Evolutionary conservation across 2,113 vertebrate genomes (phyloP).

Genomic region (Thalassarche chlororhynchos): DNA sequence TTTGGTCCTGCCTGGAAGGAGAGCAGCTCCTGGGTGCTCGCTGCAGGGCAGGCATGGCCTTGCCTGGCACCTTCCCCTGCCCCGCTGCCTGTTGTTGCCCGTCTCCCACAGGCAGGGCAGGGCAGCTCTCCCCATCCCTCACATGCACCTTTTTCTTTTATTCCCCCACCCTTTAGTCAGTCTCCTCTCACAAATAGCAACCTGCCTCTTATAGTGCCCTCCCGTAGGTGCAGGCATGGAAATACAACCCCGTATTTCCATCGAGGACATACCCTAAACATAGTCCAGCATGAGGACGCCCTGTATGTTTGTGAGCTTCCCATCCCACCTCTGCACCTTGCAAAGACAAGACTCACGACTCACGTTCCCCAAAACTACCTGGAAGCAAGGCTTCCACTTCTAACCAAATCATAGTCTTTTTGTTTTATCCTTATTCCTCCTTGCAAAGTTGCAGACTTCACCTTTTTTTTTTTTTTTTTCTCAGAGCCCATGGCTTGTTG

Average conservation of each 20-base stretch:
- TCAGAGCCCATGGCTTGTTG: background rate
- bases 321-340: background rate
- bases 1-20: background rate
- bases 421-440: background rate
- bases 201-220: background rate
- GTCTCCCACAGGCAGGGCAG: background rate
- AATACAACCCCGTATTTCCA: background rate
- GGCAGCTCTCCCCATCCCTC: background rate
- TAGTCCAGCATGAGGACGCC: background rate
- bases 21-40: background rate
- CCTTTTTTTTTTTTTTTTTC: background rate
- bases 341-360: background rate
- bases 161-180: background rate
- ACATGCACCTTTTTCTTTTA: background rate
- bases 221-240: fast-evolving
- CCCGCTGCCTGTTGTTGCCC: background rate
- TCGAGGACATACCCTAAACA: background rate
- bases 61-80: background rate
- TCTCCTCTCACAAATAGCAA: background rate
- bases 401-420: background rate
- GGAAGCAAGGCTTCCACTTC: background rate
- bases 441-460: background rate
- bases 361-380: background rate
- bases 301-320: background rate
- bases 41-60: background rate